Evolutionary conservation across 2,888 invertebrate species (phyloP).

Genomic region (Rotaria socialis): DNA sequence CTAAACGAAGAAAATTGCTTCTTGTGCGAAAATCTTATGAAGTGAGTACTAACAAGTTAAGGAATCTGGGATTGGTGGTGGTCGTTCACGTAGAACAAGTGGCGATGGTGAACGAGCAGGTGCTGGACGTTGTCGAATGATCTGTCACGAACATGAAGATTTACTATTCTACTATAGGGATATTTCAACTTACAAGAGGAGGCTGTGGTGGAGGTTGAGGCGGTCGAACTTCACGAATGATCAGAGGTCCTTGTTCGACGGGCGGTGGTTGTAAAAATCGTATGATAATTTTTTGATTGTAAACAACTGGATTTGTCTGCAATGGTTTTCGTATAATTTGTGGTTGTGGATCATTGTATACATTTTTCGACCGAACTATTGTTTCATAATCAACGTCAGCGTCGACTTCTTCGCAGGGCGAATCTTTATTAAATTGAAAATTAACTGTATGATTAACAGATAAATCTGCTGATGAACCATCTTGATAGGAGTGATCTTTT

Average conservation of each 20-base stretch:
- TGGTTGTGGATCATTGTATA: background rate
- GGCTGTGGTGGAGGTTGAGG: background rate
- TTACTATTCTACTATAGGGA: background rate
- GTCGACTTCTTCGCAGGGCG: background rate
- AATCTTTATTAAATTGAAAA: background rate
- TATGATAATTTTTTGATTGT: background rate
- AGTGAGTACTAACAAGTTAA: background rate
- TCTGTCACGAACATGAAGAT: background rate
- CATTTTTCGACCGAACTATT: background rate
- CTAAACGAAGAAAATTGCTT: background rate
- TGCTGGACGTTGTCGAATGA: background rate
- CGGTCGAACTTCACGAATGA: background rate
- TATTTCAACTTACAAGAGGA: background rate
- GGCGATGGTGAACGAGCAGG: background rate
- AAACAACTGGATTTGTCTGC: background rate
- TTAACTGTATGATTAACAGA: background rate
- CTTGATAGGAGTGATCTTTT: background rate
- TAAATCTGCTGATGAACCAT: background rate
- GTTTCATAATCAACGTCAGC: background rate
- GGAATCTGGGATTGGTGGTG: background rate
- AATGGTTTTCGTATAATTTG: background rate
- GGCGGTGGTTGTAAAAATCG: slow-evolving; percentile 14
- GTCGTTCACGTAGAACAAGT: background rate
- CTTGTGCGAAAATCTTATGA: background rate
- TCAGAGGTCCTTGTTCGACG: background rate